These are phyloP conservation scores for Nansenia antarctica DNA, from an alignment of 2,113 vertebrate species.

Conservation along the genomic window DNA sequence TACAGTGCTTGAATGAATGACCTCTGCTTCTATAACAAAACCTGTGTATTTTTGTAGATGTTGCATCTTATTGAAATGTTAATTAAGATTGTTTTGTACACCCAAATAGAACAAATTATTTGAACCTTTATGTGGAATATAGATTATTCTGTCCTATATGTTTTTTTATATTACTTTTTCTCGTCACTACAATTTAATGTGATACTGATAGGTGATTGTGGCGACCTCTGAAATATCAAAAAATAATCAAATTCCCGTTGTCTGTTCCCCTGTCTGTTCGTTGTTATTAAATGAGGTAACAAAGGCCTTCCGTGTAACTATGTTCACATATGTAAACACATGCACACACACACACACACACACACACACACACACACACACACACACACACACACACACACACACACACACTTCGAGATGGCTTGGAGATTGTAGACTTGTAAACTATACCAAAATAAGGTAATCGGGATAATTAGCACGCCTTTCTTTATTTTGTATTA, in stretches of 20 bases:
- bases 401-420: not conserved
- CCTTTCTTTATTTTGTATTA: no score
- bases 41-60: not conserved
- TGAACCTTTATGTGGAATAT: constrained; percentile 68
- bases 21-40: not conserved
- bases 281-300: not conserved
- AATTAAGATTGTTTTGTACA: not conserved
- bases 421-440: not conserved
- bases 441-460: not conserved
- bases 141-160: constrained; percentile 74
- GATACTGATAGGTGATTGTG: constrained; percentile 61
- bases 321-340: not conserved
- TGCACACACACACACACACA: no score
- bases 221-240: constrained; percentile 80
- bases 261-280: not conserved
- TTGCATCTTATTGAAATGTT: not conserved
- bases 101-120: constrained; percentile 8
- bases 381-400: no score
- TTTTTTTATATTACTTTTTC: constrained; percentile 70
- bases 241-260: constrained; percentile 12
- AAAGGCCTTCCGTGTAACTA: not conserved
- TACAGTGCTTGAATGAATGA: not conserved
- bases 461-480: no score
- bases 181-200: constrained; percentile 73
- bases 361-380: no score